These are phyloP conservation scores for Lepidochitona cinerea DNA, from an alignment of 2,888 invertebrate species.

Conservation along the genomic window DNA sequence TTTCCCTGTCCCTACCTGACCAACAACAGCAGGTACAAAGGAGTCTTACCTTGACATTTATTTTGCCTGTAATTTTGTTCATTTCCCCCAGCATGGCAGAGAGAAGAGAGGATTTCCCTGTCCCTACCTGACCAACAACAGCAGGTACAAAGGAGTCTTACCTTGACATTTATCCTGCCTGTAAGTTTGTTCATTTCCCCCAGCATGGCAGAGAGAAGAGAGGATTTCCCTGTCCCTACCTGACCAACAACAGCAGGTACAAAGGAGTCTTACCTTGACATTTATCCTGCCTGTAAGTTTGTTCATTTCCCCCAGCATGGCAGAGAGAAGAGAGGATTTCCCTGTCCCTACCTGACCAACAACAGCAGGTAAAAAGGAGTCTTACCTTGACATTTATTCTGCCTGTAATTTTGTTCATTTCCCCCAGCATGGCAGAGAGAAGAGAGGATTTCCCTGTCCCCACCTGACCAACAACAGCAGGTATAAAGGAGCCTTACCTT, in stretches of 20 bases:
- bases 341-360: slow-evolving; percentile 67
- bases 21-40: no score
- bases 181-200: background rate
- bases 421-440: background rate
- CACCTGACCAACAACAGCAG: background rate
- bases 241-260: background rate
- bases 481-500: background rate
- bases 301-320: slow-evolving; percentile 67
- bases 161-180: background rate
- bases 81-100: slow-evolving; percentile 9
- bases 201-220: background rate
- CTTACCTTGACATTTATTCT: background rate
- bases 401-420: background rate
- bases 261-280: slow-evolving; percentile 53
- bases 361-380: slow-evolving; percentile 64
- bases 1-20: no score
- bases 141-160: background rate
- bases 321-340: slow-evolving; percentile 66
- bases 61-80: background rate
- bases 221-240: background rate
- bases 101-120: background rate
- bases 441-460: background rate
- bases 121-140: background rate
- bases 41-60: slow-evolving; percentile 16
- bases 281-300: slow-evolving; percentile 57